A percentile compares a stretch with the other conserved stretches of the same genome.
Evolutionary conservation across 2,797 vertebrate species (phyloP).

Genomic region (Rhodeus uyekii): DNA sequence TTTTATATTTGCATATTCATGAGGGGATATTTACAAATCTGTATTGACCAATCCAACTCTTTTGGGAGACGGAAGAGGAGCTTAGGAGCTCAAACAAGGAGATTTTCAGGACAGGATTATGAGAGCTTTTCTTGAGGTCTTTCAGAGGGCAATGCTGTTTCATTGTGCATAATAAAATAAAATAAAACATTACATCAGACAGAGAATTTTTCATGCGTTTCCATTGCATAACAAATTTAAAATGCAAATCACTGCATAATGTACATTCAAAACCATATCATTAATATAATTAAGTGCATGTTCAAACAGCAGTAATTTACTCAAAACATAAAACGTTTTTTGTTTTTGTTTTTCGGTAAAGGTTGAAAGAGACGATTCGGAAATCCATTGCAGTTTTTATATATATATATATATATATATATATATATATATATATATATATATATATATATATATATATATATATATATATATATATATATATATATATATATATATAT

Average conservation of each 20-base stretch:
- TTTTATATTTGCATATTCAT: slow-evolving; percentile 59
- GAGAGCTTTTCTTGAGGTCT: slow-evolving; percentile 31
- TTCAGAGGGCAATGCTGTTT: not conserved
- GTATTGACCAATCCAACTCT: slow-evolving; percentile 57
- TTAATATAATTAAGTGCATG: too few species aligned
- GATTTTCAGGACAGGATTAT: slow-evolving; percentile 45
- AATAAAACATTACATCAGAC: not conserved
- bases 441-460: too few species aligned
- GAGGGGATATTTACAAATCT: slow-evolving; percentile 60
- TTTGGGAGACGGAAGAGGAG: slow-evolving; percentile 51
- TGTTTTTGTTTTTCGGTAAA: too few species aligned
- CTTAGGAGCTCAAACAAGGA: slow-evolving; percentile 51
- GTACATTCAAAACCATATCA: not conserved
- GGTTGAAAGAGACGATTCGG: too few species aligned
- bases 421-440: too few species aligned
- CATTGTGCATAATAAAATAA: not conserved
- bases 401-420: too few species aligned
- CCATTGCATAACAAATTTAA: not conserved
- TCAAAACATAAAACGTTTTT: too few species aligned
- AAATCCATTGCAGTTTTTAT: too few species aligned
- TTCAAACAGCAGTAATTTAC: too few species aligned
- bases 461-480: too few species aligned
- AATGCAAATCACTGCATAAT: not conserved
- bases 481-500: too few species aligned
- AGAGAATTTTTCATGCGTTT: not conserved